A percentile compares a stretch with the other conserved stretches of the same genome.
Conservation (phyloP, 2,113 vertebrate species). For the Hemichromis elongatus region DNA sequence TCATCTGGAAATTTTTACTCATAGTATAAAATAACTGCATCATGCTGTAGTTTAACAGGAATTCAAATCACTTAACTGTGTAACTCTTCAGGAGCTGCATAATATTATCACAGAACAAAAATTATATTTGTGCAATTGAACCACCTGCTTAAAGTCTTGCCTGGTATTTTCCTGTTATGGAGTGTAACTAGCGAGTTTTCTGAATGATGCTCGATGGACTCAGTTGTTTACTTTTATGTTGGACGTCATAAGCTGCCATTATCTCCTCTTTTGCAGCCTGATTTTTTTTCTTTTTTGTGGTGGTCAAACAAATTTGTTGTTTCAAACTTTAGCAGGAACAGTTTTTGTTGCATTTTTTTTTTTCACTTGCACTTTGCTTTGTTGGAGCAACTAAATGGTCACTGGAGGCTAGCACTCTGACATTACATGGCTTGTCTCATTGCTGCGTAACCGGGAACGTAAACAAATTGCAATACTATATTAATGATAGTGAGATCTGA, state of each 20-base stretch:
- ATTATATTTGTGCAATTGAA: background rate
- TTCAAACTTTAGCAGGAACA: too few relatives aligned
- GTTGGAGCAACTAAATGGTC: background rate
- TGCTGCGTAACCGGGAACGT: background rate
- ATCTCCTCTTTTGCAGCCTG: background rate
- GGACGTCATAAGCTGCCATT: background rate
- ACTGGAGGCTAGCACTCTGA: background rate
- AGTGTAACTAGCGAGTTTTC: background rate
- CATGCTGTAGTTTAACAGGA: background rate
- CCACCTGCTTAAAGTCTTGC: background rate
- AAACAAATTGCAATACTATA: background rate
- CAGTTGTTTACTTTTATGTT: background rate
- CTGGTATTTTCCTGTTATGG: background rate
- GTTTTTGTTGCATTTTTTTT: too few relatives aligned
- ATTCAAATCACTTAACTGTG: background rate
- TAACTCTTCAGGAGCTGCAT: background rate
- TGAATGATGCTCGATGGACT: background rate
- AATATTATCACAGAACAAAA: background rate
- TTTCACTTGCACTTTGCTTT: background rate
- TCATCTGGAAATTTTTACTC: background rate
- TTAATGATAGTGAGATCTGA: background rate
- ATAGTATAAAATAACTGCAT: background rate
- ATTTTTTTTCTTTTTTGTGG: background rate
- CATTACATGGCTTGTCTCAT: background rate
- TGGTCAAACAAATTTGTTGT: background rate